Evolutionary conservation across 2,888 invertebrate genomes (phyloP).

Genomic region (Tenthredo mesomela): DNA sequence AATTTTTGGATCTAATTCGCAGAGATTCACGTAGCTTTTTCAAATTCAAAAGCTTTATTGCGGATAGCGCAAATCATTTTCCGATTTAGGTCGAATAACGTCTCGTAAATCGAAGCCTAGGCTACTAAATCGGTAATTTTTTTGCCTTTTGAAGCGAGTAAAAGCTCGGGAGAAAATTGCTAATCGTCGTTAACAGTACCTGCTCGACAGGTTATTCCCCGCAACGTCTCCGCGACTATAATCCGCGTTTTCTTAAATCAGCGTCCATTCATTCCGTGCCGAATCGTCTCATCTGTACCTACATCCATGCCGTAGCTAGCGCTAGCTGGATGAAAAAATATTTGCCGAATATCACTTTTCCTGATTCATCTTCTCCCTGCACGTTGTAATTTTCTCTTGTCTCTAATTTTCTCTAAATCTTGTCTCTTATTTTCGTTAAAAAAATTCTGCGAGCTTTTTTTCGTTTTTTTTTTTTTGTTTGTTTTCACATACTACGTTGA

Average conservation of each 20-base stretch:
- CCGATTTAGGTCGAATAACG: too few species aligned
- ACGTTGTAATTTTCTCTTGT: not conserved
- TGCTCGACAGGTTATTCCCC: slow-evolving; percentile 25
- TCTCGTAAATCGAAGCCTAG: not conserved
- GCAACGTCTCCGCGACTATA: not conserved
- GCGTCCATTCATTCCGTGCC: slow-evolving; percentile 13
- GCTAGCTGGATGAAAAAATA: too few species aligned
- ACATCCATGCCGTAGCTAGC: not conserved
- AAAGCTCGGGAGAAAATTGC: slow-evolving; percentile 10
- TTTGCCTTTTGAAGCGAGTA: not conserved
- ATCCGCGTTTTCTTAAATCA: slow-evolving; percentile 26
- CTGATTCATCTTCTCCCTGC: not conserved
- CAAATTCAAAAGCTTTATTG: too few species aligned
- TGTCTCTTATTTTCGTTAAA: too few species aligned
- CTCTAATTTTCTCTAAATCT: too few species aligned
- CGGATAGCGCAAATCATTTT: too few species aligned
- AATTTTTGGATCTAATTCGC: too few species aligned
- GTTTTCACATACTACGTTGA: not conserved
- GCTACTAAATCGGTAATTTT: not conserved
- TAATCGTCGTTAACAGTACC: slow-evolving; percentile 1
- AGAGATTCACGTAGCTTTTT: too few species aligned
- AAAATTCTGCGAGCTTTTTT: not conserved
- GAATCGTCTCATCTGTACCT: not conserved
- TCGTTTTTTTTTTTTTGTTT: too few species aligned
- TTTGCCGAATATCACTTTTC: not conserved